Evolutionary conservation across 1,140 invertebrate species (phyloP), one percentile per base, ranked within the genome.

Genomic region (Bombus waltoni): DNA sequence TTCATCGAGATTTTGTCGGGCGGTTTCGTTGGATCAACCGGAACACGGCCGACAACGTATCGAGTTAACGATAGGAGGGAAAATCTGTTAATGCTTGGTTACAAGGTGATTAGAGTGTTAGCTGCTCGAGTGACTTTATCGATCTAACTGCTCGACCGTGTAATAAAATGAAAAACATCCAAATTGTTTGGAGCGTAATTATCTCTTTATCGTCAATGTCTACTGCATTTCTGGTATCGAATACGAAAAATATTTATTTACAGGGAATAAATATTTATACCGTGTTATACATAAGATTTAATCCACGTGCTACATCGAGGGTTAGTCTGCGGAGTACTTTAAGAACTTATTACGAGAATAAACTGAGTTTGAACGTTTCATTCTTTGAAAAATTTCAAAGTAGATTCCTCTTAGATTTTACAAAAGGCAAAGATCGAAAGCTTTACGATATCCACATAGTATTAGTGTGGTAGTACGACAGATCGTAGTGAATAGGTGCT

Each of bases 1-100:
- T 38, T 81, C 77, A 47, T 73, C 70, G n/a, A 81, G 53, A 65
- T 42, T 80, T 88, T 44, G 62, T 47, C 6, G 62, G 38, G 22
- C 9, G 38, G 65, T 59, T 68, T 70, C 32, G 9, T 22, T 5
- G 40, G 28, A 44, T 73, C 38, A 53, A 1, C 10, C 6, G 32
- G 28, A 1, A 70, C n/a, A 18, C n/a, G 53, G n/a, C 40, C 25
- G 57, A n/a, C 75, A 15, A 22, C 40, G 25, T 25, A 18, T 28
- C 57, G 11, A 9, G 22, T 62, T 25, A 28, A 42, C 9, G 28
- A 42, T 42, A 22, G 35, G 32, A 59, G 38, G 28, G 77, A 35
- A 68, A 44, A 32, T 70, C 35, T 38, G 32, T 22, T 80, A 53
- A 68, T 35, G 8, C 32, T 22, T 32, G 72, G n/a, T 47, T 44